Evolutionary conservation across 1,140 invertebrate species (phyloP).

Genomic region (Manduca sexta): DNA sequence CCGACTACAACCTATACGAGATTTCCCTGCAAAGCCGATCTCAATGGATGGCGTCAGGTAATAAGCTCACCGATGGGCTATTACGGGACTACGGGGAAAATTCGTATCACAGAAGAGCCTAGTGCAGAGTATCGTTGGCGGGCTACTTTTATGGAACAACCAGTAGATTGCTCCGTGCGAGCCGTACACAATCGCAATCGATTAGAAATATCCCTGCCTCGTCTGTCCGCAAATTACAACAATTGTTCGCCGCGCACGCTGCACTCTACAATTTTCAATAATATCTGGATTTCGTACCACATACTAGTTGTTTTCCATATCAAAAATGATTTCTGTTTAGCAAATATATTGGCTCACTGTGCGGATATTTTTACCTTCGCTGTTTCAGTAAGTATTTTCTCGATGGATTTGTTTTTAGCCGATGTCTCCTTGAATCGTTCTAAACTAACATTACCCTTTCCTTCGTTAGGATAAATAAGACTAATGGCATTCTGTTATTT

Average conservation of each 20-base stretch:
- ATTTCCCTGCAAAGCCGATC: conserved; percentile 66
- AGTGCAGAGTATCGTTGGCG: conserved; percentile 43
- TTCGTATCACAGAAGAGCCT: conserved; percentile 49
- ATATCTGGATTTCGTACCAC: neutral
- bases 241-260: conserved; percentile 30
- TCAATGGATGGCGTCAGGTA: conserved; percentile 68
- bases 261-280: conserved; percentile 10
- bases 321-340: neutral
- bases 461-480: conserved; percentile 29
- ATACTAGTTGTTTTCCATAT: neutral
- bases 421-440: conserved; percentile 8
- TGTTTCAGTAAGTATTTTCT: too few species aligned
- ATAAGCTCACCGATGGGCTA: conserved; percentile 68
- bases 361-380: too few species aligned
- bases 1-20: conserved; percentile 57
- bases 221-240: conserved; percentile 42
- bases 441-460: conserved; percentile 39
- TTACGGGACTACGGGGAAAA: conserved; percentile 53
- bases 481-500: conserved; percentile 46
- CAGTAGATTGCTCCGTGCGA: conserved; percentile 34
- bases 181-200: conserved; percentile 45
- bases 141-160: conserved; percentile 49
- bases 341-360: too few species aligned
- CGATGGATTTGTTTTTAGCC: neutral
- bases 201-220: conserved; percentile 40